Evolutionary conservation across 1,140 invertebrate species (phyloP).

Genomic region (Panagrolaimus sp.): DNA sequence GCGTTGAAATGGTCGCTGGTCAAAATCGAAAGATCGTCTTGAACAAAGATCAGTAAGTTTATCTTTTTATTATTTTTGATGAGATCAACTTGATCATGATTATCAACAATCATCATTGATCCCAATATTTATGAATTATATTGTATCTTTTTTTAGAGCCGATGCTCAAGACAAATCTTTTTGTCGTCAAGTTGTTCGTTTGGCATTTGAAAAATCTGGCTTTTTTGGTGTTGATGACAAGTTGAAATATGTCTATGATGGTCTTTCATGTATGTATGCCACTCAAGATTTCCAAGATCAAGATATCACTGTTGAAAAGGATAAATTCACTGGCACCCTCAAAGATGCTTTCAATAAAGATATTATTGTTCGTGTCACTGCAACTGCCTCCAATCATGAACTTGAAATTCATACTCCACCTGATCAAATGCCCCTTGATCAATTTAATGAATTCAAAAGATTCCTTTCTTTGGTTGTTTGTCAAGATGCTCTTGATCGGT

Average conservation of each 20-base stretch:
- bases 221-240: background rate
- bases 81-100: background rate
- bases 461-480: background rate
- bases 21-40: no score
- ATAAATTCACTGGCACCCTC: background rate
- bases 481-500: background rate
- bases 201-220: background rate
- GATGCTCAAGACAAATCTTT: background rate
- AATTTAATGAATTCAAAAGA: background rate
- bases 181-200: background rate
- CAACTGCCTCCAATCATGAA: background rate
- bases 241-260: background rate
- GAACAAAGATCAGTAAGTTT: conserved; percentile 4
- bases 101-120: no score
- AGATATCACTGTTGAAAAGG: background rate
- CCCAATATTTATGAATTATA: no score
- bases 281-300: background rate
- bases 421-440: background rate
- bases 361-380: background rate
- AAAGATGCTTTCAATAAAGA: background rate
- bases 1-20: no score
- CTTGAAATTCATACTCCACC: background rate
- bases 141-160: conserved; percentile 5
- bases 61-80: background rate
- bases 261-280: background rate